Evolutionary conservation across 2,888 invertebrate species (phyloP), one percentile per base, ranked within the genome.

Genomic region (Cosmia trapezina): DNA sequence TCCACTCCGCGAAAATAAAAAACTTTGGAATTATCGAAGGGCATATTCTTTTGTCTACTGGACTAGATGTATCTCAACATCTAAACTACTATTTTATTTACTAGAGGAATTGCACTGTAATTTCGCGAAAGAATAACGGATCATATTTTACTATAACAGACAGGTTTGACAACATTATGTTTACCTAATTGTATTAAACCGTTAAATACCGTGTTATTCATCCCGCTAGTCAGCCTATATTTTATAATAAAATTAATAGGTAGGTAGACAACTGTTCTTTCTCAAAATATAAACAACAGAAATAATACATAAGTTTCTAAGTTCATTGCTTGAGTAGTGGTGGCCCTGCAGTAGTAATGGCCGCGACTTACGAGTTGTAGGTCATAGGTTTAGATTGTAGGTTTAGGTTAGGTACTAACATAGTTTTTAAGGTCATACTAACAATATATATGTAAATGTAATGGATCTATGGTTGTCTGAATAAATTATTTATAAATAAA

Each of bases 141-240:
- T 17, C 17, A 60, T 17, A 45, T 45, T 59, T n/a, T 22, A 59
- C 22, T 22, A 2, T 12, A 37, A 3, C 28, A 33, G 2, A 14
- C 47, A n/a, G 33, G 45, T 59, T 43, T 43, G 14, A 22, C 37
- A 14, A 71, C 14, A 59, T 71, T 56, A 7, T 28, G n/a, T n/a
- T 33, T 19, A n/a, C n/a, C n/a, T n/a, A 41, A 43, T 57, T 43
- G 17, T 68, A 49, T 8, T 41, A 49, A 53, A 74, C 51, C 12
- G 64, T 47, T 43, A n/a, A 17, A 17, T 4, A 54, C 33, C n/a
- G 45, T 28, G 45, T 49, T 19, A 45, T 51, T 56, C 0, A 70
- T 62, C 19, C 70, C 9, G 61, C n/a, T 77, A 70, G 41, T 77
- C 8, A 33, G 0, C 61, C 51, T 57, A 62, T 77, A 76, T 57